phyloP scores from a whole-genome alignment of 92 coral and sea anemone species.

The Heliopora coerulea region DNA sequence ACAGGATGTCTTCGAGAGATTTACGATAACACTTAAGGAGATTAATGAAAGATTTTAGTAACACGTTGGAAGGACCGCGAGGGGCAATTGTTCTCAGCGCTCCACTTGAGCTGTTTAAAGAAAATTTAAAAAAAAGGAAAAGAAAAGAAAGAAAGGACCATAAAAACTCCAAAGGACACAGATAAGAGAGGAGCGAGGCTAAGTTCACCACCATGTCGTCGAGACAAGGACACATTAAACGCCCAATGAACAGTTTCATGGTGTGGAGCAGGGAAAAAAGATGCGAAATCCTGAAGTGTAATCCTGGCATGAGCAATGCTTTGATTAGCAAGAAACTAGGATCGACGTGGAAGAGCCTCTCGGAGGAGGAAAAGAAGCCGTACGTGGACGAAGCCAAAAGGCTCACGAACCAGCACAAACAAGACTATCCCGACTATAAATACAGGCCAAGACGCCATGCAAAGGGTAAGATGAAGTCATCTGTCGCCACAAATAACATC shows the following conservation, averaged over 20 bases:
- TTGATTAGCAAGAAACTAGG: conserved; percentile 79
- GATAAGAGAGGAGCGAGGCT: not conserved
- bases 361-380: conserved; percentile 69
- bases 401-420: conserved; percentile 61
- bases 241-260: conserved; percentile 93
- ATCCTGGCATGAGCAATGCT: conserved; percentile 84
- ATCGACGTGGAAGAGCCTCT: conserved; percentile 71
- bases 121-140: no score
- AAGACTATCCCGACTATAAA: conserved; percentile 72
- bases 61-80: conserved; percentile 29
- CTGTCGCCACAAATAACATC: not conserved
- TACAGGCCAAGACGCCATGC: conserved; percentile 64
- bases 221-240: conserved; percentile 58
- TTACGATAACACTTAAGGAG: not conserved
- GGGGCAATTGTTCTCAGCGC: not conserved
- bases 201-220: conserved; percentile 7
- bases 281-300: conserved; percentile 68
- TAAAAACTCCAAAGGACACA: not conserved
- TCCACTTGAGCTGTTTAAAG: not conserved
- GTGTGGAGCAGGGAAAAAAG: conserved; percentile 88
- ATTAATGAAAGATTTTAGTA: conserved; percentile 9
- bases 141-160: not conserved
- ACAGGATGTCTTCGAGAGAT: conserved; percentile 11
- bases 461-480: conserved; percentile 14
- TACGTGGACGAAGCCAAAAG: conserved; percentile 73